Percentiles rank a stretch among this genome's conserved stretches.
These are phyloP conservation scores for Clarias batrachus DNA, from an alignment of 2,113 vertebrate genomes.

Conservation along the genomic window DNA sequence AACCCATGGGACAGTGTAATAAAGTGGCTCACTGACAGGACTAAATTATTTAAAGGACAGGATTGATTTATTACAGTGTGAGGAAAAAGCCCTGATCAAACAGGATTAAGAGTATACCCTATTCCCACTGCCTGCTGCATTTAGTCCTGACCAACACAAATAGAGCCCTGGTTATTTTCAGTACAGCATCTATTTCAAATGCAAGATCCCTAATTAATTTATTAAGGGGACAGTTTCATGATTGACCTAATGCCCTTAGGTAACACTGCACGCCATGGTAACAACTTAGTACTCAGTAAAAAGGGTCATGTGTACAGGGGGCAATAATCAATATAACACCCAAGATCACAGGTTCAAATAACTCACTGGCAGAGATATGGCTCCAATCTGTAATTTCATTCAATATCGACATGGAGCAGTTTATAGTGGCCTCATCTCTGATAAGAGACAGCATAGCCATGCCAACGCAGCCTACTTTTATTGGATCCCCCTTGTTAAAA, in stretches of 20 bases:
- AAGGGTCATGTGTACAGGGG: conserved; percentile 61
- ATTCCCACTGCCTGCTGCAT: conserved; percentile 61
- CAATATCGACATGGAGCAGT: conserved; percentile 64
- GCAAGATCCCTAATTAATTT: conserved; percentile 68
- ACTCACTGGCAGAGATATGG: conserved; percentile 63
- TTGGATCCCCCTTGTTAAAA: conserved; percentile 68
- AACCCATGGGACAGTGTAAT: conserved; percentile 46
- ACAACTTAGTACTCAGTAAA: conserved; percentile 58
- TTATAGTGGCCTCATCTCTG: conserved; percentile 65
- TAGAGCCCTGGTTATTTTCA: conserved; percentile 66
- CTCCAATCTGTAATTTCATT: conserved; percentile 63
- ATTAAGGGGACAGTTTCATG: conserved; percentile 69
- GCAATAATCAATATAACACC: conserved; percentile 73
- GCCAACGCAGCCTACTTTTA: conserved; percentile 71
- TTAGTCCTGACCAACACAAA: conserved; percentile 57
- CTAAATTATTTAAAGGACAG: conserved; percentile 75
- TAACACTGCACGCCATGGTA: conserved; percentile 55
- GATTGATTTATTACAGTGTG: conserved; percentile 71
- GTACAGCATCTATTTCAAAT: conserved; percentile 63
- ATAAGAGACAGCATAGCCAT: conserved; percentile 55
- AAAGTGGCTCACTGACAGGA: conserved; percentile 63
- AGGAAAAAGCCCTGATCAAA: conserved; percentile 72
- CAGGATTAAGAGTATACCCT: conserved; percentile 76
- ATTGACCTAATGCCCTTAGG: conserved; percentile 59
- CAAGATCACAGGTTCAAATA: conserved; percentile 75